A percentile compares a stretch with the other conserved stretches of the same genome.
Evolutionary conservation across 2,888 invertebrate genomes (phyloP).

Genomic region (Macroteleia sp.): DNA sequence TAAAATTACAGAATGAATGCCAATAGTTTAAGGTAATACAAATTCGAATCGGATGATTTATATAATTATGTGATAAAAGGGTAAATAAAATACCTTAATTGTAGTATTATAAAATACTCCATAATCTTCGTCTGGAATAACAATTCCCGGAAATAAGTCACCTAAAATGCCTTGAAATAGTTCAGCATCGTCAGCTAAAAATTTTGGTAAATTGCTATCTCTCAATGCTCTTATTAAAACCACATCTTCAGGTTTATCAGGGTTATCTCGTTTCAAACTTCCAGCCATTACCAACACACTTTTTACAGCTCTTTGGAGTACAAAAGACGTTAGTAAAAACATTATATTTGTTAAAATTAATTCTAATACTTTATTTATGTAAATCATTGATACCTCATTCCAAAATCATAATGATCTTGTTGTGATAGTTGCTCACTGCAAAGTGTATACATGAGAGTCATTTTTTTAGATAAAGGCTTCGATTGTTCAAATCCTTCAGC

Average conservation of each 20-base stretch:
- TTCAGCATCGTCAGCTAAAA: constrained; percentile 92
- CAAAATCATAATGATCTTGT: constrained; percentile 96
- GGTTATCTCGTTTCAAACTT: constrained; percentile 92
- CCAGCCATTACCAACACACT: constrained; percentile 97
- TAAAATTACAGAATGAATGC: too few relatives aligned
- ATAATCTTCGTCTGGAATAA: constrained; percentile 91
- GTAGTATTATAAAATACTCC: constrained; percentile 89
- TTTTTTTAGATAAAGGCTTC: constrained; percentile 93
- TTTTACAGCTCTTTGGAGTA: constrained; percentile 90
- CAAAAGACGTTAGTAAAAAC: too few relatives aligned
- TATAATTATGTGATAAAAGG: too few relatives aligned
- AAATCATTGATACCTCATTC: constrained; percentile 87
- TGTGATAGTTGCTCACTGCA: constrained; percentile 96
- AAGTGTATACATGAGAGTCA: constrained; percentile 96
- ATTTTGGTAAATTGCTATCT: constrained; percentile 96
- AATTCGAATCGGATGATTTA: too few relatives aligned
- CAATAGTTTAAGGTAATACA: too few relatives aligned
- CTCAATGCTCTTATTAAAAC: constrained; percentile 93
- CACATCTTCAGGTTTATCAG: constrained; percentile 92
- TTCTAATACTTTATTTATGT: too few relatives aligned
- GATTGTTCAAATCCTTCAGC: constrained; percentile 97
- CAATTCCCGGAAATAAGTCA: constrained; percentile 95
- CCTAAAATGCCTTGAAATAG: constrained; percentile 94
- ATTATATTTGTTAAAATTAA: too few relatives aligned
- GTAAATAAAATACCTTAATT: constrained; percentile 72